phyloP scores from a whole-genome alignment of 1,140 invertebrate species.

The Camponotus pennsylvanicus region DNA sequence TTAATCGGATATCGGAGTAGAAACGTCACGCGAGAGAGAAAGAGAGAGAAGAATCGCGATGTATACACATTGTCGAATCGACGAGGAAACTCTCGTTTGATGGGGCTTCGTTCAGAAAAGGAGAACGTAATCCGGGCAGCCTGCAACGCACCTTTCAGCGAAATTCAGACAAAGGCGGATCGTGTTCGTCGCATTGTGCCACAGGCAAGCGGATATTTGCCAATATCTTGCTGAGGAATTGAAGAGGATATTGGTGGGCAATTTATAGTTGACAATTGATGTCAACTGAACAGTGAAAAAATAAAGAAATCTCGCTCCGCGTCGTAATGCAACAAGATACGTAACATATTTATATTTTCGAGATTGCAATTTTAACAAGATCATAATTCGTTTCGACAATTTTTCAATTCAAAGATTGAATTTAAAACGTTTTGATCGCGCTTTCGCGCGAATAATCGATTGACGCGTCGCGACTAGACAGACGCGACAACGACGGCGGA shows the following conservation, averaged over 20 bases:
- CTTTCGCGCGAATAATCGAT: constrained; percentile 57
- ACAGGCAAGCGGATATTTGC: constrained; percentile 38
- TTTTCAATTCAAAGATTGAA: background rate
- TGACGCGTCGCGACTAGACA: constrained; percentile 39
- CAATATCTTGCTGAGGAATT: constrained; percentile 9
- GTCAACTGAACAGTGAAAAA: background rate
- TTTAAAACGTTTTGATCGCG: background rate
- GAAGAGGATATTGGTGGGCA: background rate
- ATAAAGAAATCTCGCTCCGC: background rate
- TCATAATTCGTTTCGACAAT: background rate
- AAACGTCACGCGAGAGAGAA: constrained; percentile 3
- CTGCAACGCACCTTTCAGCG: constrained; percentile 34
- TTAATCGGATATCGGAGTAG: constrained; percentile 63
- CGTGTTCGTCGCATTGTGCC: background rate
- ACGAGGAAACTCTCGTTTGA: constrained; percentile 47
- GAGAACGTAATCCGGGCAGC: constrained; percentile 51
- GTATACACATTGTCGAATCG: constrained; percentile 49
- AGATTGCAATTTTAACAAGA: no score
- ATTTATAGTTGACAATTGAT: constrained; percentile 46
- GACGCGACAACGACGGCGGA: constrained; percentile 52
- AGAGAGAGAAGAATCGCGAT: constrained; percentile 27
- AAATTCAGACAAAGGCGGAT: constrained; percentile 58
- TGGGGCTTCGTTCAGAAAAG: constrained; percentile 30
- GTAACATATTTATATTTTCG: background rate
- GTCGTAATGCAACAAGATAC: background rate